Evolutionary conservation across 2,888 invertebrate genomes (phyloP).

Genomic region (Drosophila prostipennis): DNA sequence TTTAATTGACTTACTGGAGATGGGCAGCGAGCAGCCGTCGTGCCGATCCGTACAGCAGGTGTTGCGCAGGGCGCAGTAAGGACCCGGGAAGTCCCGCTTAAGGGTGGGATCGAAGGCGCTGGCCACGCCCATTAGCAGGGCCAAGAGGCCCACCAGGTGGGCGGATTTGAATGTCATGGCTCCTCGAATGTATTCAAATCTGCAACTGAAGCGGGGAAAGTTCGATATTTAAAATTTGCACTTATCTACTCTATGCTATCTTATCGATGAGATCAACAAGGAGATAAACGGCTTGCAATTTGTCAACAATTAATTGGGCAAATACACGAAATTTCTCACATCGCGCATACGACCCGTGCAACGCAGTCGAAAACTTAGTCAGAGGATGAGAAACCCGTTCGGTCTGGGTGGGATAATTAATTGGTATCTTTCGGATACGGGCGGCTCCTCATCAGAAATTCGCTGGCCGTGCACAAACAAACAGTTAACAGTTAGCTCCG

Average conservation of each 20-base stretch:
- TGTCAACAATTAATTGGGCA: slow-evolving; percentile 23
- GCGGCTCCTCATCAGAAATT: slow-evolving; percentile 54
- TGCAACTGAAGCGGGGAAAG: slow-evolving; percentile 12
- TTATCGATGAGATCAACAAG: slow-evolving; percentile 7
- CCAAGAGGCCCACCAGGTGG: slow-evolving; percentile 40
- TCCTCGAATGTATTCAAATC: slow-evolving; percentile 12
- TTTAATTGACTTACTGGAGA: slow-evolving; percentile 86
- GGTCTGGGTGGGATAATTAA: slow-evolving; percentile 25
- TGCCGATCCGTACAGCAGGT: slow-evolving; percentile 90
- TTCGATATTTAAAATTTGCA: background rate
- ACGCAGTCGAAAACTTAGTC: slow-evolving; percentile 16
- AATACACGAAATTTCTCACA: slow-evolving; percentile 3
- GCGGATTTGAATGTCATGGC: slow-evolving; percentile 50
- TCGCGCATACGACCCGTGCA: slow-evolving; percentile 23
- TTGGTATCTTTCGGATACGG: slow-evolving; percentile 21
- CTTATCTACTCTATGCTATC: slow-evolving; percentile 3
- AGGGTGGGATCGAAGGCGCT: slow-evolving; percentile 77
- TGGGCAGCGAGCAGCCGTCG: slow-evolving; percentile 92
- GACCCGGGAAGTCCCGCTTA: slow-evolving; percentile 81
- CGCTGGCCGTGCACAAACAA: slow-evolving; percentile 35
- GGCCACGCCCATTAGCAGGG: slow-evolving; percentile 48
- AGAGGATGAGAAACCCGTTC: slow-evolving; percentile 26
- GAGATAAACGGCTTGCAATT: slow-evolving; percentile 24
- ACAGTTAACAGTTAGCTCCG: slow-evolving; percentile 65
- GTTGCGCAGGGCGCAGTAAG: slow-evolving; percentile 80